Evolutionary conservation across 2,888 invertebrate species (phyloP).

Genomic region (Melanostoma mellinum): DNA sequence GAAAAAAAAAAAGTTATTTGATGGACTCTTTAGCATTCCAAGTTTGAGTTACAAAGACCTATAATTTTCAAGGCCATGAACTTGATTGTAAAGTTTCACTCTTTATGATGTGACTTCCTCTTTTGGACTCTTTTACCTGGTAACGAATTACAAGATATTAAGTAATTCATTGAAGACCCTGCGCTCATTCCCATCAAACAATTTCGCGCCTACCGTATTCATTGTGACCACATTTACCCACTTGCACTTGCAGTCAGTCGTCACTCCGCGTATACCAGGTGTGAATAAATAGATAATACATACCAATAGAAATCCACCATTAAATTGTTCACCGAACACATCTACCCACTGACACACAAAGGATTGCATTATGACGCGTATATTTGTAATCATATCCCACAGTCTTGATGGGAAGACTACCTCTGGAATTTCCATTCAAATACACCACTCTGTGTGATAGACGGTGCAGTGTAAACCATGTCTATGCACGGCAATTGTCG

Average conservation of each 20-base stretch:
- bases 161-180: no score
- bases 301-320: slow-evolving; percentile 46
- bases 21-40: no score
- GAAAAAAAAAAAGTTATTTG: no score
- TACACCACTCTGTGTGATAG: slow-evolving; percentile 1
- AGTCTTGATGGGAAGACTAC: slow-evolving; percentile 53
- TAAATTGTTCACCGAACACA: slow-evolving; percentile 56
- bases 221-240: slow-evolving; percentile 1
- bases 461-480: slow-evolving; percentile 32
- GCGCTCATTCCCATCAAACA: slow-evolving; percentile 37
- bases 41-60: no score
- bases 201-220: background rate
- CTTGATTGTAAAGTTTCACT: no score
- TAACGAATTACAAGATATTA: no score
- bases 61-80: no score
- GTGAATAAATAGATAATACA: slow-evolving; percentile 59
- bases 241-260: background rate
- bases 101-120: no score
- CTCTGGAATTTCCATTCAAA: slow-evolving; percentile 57
- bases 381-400: slow-evolving; percentile 14
- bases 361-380: slow-evolving; percentile 51
- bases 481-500: slow-evolving; percentile 53
- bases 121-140: no score
- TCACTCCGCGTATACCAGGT: slow-evolving; percentile 48
- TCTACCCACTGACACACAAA: slow-evolving; percentile 46